Conservation (phyloP, 2,888 invertebrate species). For the Zeuzera pyrina region DNA sequence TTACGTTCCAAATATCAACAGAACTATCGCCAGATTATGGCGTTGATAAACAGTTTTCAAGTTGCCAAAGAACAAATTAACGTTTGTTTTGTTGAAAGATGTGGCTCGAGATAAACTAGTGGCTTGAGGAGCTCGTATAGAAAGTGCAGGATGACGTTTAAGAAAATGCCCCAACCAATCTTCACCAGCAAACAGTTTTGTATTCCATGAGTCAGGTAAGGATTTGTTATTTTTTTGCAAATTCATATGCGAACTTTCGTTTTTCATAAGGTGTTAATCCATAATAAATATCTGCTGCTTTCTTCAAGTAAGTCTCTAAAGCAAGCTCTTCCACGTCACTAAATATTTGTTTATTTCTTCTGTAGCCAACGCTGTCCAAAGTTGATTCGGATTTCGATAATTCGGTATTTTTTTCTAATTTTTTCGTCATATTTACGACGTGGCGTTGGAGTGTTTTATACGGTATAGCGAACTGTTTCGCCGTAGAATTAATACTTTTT, state of each 20-base stretch:
- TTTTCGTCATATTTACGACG: conserved; percentile 8
- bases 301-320: conserved; percentile 7
- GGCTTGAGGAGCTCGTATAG: conserved; percentile 8
- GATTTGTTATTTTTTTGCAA: conserved; percentile 4
- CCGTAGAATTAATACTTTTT: conserved; percentile 7
- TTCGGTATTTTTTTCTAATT: conserved; percentile 9
- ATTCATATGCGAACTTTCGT: conserved; percentile 6
- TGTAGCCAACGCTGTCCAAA: conserved; percentile 8
- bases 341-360: conserved; percentile 11
- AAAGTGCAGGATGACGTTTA: conserved; percentile 7
- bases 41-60: conserved; percentile 6
- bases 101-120: conserved; percentile 10
- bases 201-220: conserved; percentile 5
- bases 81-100: conserved; percentile 10
- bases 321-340: conserved; percentile 11
- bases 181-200: conserved; percentile 7
- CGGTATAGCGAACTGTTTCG: conserved; percentile 8
- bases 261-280: conserved; percentile 7
- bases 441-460: conserved; percentile 10
- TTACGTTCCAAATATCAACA: conserved; percentile 31
- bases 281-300: conserved; percentile 9
- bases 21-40: conserved; percentile 13
- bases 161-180: conserved; percentile 6
- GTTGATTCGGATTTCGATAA: conserved; percentile 10
- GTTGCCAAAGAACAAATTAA: conserved; percentile 9